phyloP scores from a whole-genome alignment of 2,888 invertebrate species.

The Vannuccia rotundouncinata region DNA sequence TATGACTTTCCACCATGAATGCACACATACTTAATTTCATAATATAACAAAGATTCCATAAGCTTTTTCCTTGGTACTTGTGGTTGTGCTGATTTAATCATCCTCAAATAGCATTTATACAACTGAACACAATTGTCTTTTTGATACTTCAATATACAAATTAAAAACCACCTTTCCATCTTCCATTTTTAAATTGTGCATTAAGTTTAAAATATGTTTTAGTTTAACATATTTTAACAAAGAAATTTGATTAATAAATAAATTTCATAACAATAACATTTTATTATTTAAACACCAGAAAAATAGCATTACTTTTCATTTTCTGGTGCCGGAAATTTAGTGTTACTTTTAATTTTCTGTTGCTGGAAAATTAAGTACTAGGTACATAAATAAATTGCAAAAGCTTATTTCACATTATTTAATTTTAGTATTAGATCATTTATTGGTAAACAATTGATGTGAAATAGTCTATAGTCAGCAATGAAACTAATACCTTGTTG shows the following conservation, averaged over 20 bases:
- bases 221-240: no score
- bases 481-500: no score
- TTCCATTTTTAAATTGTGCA: no score
- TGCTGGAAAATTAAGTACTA: not conserved
- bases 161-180: no score
- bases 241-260: not conserved
- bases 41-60: not conserved
- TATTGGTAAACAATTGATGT: no score
- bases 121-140: not conserved
- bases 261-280: not conserved
- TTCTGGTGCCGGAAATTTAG: not conserved
- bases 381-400: no score
- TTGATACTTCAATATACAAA: not conserved
- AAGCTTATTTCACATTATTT: no score
- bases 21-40: not conserved
- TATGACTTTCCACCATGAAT: not conserved
- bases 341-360: not conserved
- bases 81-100: not conserved
- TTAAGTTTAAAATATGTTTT: no score
- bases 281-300: not conserved
- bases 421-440: no score
- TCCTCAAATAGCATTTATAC: not conserved
- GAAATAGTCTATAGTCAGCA: no score
- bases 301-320: not conserved
- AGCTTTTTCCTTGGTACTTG: not conserved